Base-by-base conservation (phyloP, 2,888 invertebrate species). In the Tyria jacobaeae region DNA sequence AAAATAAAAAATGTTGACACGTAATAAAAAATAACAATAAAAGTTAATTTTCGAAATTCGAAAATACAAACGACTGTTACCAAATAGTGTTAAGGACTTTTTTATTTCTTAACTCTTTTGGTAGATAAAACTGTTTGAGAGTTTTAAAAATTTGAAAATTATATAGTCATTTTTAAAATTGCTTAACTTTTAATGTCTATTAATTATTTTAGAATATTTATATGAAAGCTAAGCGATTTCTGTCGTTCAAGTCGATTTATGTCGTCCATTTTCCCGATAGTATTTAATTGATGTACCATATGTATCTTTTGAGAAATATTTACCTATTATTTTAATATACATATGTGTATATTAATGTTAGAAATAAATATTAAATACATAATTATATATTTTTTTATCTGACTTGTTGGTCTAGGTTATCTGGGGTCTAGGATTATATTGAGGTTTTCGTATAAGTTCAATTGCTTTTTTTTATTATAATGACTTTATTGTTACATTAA, bases 221-320 rank as follows among this genome's bases (percentile, higher is more conserved):
- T 15, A 17, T n/a, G n/a, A n/a, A n/a, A 41, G 17, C 9, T 44
- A 12, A 1, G 3, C 3, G 7, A 3, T 21, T 44, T 10, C 3
- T 17, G 12, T 44, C 41, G 21, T 44, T 44, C 21, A 44, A 1
- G 2, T 44, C 10, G 41, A 12, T 12, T 44, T 44, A 17, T 9
- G 17, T 3, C 21, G 21, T 21, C 21, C 41, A 44, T 44, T 44
- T 44, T 44, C 41, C 10, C 1, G 21, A 44, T 44, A 44, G 12
- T 44, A 44, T 44, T 44, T 3, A 44, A 44, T 44, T 44, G 21
- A 44, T 21, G 41, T 44, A 44, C 41, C 21, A 21, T 44, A 44
- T 10, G 21, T n/a, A n/a, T n/a, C n/a, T n/a, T n/a, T n/a, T n/a
- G n/a, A n/a, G n/a, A n/a, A n/a, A n/a, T n/a, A n/a, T n/a, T n/a